Base-by-base conservation (phyloP, 2,797 vertebrate species). In the Lerista edwardsae region DNA sequence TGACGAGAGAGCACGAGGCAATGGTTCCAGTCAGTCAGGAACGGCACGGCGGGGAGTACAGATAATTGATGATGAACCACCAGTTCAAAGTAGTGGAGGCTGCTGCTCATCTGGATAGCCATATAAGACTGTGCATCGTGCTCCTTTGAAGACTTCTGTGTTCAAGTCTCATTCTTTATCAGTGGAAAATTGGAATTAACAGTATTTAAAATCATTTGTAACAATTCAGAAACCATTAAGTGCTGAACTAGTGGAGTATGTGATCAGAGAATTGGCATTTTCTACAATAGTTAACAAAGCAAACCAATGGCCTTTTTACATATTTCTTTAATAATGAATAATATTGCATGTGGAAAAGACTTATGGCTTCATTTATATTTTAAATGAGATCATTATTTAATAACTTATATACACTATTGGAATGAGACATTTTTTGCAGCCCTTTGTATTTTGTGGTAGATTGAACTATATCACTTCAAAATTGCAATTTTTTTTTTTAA, bases 1-100 rank as follows among this genome's bases (percentile, higher is more conserved):
- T n/a, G 98, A 99, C 78, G 98, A 99, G 95, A 95, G 97, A 92
- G 95, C 97, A 84, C 98, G 97, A 96, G 98, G 98, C 83, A 98
- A 99, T 65, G 98, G 98, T 77, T 96, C 97, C 76, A 97, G 96
- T 95, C 97, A 98, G 76, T 96, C 97, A 4, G 97, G 97, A 91
- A 90, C 90, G 25, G 94, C 96, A 69, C 95, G 98, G 90, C 96
- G 98, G 88, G 98, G 98, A 12, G 98, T 99, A 90, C 98, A 99
- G 96, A 99, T 99, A 4, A 97, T 99, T 0, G 98, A 99, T 17
- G 98, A 99, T 21, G 98, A 99, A 51, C 98, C 98, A 82, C 97
- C 97, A 91, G 95, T 95, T 92, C 97, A 97, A 86, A 96, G 97
- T 1, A 94, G 96, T 0, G 97, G 98, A 91, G 97, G 98, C 6